Evolutionary conservation across 2,888 invertebrate genomes (phyloP), one percentile per base, ranked within the genome.

Genomic region (Vandiemenella viatica): DNA sequence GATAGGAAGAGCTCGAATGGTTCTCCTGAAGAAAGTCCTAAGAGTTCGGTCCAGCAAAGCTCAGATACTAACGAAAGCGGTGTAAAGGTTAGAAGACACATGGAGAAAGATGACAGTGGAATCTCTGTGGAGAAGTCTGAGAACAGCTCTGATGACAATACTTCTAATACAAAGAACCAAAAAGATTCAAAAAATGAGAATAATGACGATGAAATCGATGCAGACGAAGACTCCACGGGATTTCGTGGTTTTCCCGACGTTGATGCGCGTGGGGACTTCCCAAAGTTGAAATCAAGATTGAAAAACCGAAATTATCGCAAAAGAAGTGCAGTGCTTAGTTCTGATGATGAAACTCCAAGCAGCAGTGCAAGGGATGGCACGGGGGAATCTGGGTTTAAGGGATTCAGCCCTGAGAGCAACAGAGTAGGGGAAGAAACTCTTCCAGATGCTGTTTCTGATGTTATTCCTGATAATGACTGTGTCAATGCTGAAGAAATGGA

Each of bases 251-350:
- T 43, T 23, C 43, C 50, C 26, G 51, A 46, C 16, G 43, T 32
- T 37, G 43, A 55, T 5, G n/a, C n/a, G n/a, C n/a, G n/a, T n/a
- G n/a, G n/a, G n/a, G 56, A 49, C 21, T 60, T 61, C 50, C 51
- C 54, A 32, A 62, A 59, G 49, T 50, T 58, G 4, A 58, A 59
- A 48, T 57, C 58, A 7, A 61, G 58, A 53, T 48, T 58, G 4
- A 61, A 59, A 38, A 60, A 58, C 19, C 60, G 63, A 45, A 62
- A 60, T 54, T 63, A 62, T 51, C 58, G 61, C 10, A 53, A 49
- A 32, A 59, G 58, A 50, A 57, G 53, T 43, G 46, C 51, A 4
- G 18, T 44, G n/a, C 48, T 37, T 5, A 51, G 51, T 48, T 51
- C 49, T 7, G 50, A 50, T 21, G 55, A 54, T 17, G 52, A 47